A percentile compares a stretch with the other conserved stretches of the same genome.
Conservation (phyloP, 2,797 vertebrate species). For the Catamblyrhynchus diadema region DNA sequence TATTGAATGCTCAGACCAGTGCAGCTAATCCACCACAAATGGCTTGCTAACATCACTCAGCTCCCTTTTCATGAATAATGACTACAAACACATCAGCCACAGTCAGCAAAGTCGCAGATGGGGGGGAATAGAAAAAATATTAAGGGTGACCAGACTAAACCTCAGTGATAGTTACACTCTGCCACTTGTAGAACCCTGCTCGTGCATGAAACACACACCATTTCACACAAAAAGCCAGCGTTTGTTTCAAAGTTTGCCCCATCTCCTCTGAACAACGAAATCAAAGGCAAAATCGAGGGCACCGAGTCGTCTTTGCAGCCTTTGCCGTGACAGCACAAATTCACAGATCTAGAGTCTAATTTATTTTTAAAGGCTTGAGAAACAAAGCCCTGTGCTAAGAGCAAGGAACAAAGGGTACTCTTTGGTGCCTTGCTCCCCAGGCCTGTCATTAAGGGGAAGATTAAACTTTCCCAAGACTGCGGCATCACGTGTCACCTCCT, state of each 20-base stretch:
- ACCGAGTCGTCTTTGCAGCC: constrained; percentile 1
- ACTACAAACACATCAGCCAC: not conserved
- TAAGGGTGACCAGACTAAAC: not conserved
- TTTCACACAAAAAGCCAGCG: not conserved
- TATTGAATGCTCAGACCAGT: not conserved
- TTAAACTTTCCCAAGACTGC: constrained; percentile 67
- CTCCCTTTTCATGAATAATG: not conserved
- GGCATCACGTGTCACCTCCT: constrained; percentile 40
- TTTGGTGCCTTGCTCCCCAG: constrained; percentile 46
- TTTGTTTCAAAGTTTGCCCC: constrained; percentile 41
- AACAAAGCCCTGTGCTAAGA: constrained; percentile 53
- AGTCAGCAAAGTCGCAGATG: not conserved
- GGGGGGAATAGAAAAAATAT: not conserved
- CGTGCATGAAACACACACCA: not conserved
- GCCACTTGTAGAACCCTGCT: not conserved
- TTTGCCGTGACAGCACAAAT: constrained; percentile 33
- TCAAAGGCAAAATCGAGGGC: constrained; percentile 61
- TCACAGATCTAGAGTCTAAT: constrained; percentile 51
- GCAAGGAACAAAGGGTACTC: constrained; percentile 60
- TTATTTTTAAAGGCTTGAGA: constrained; percentile 65
- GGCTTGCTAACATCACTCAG: not conserved
- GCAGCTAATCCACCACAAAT: not conserved
- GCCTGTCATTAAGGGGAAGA: constrained; percentile 64
- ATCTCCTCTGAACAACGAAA: constrained; percentile 27
- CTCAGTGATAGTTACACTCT: not conserved